These are phyloP conservation scores for Megalurothrips usitatus DNA, from an alignment of 2,888 invertebrate species.

Conservation along the genomic window DNA sequence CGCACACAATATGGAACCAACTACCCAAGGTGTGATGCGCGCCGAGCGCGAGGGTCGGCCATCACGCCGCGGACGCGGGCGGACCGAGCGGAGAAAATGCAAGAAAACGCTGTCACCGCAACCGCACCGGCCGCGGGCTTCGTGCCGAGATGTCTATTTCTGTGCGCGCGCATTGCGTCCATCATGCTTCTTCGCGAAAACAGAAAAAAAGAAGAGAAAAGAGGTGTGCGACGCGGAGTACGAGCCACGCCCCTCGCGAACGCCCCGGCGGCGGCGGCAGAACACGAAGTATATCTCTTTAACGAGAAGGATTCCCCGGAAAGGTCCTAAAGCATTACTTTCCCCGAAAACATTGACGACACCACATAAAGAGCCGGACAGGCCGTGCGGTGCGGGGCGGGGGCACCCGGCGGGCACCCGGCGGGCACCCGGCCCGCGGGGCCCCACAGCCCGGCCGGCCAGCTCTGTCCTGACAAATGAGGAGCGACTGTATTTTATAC, in stretches of 20 bases:
- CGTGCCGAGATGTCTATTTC: too few species aligned
- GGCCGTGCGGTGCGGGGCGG: neutral
- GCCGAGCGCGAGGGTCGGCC: neutral
- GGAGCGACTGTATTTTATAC: conserved; percentile 26
- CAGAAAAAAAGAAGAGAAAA: too few species aligned
- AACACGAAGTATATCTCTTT: conserved; percentile 22
- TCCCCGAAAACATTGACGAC: conserved; percentile 26
- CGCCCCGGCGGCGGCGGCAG: neutral
- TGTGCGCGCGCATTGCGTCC: too few species aligned
- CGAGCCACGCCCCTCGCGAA: neutral
- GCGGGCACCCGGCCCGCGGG: too few species aligned
- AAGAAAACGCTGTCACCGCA: too few species aligned
- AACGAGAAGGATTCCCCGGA: conserved; percentile 14
- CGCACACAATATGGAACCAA: neutral
- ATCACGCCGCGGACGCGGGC: neutral
- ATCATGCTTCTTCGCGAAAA: too few species aligned
- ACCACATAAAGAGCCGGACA: conserved; percentile 9
- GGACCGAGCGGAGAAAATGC: neutral
- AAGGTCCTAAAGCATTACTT: conserved; percentile 23
- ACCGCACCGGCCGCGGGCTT: neutral
- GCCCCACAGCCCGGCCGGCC: neutral
- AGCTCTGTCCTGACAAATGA: conserved; percentile 13
- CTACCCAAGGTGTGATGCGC: neutral
- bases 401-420: too few species aligned
- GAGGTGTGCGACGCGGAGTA: too few species aligned